Base-by-base conservation (phyloP, 2,888 invertebrate species). In the Isoperla grammatica region DNA sequence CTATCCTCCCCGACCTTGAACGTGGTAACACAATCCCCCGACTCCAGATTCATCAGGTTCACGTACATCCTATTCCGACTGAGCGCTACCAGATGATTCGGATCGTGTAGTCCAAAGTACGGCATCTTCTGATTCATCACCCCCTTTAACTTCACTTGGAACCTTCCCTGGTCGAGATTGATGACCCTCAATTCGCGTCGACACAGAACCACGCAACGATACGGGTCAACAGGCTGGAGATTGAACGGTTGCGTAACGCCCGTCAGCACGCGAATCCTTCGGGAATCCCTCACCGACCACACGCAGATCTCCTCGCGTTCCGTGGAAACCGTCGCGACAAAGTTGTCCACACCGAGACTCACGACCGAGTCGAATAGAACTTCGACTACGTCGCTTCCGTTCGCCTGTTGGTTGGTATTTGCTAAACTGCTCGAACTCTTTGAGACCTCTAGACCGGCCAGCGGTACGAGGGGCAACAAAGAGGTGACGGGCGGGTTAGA, bases 111-210 rank as follows among this genome's bases (percentile, higher is more conserved):
- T 0, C 90, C 92, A 75, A 87, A 94, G 73, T 84, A 92, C 60
- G 93, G 91, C 91, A 92, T 90, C 75, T 90, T 91, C 73, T 93
- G 91, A 77, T 93, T 93, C 90, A 93, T 92, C 23, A 93, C 89
- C 37, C 90, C 90, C 67, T 79, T 77, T 39, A 80, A 69, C 65
- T 77, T 77, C 45, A 75, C 73, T 45, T 76, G 66, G 56, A 78
- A 70, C 17, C 67, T 67, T 2, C 90, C 92, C 74, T 85, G 82
- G 68, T 92, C 84, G 12, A 46, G 20, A 73, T 93, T 86, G 68
- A 89, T 89, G 42, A 91, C 84, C 67, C 85, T 79, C 29, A 94
- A 81, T 72, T 93, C 92, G 40, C 93, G 78, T 59, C 86, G 81
- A 71, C 92, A 92, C 54, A 93, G 77, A 58, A 92, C 63, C 20